Evolutionary conservation across 2,888 invertebrate species (phyloP).

Genomic region (Nezara viridula): DNA sequence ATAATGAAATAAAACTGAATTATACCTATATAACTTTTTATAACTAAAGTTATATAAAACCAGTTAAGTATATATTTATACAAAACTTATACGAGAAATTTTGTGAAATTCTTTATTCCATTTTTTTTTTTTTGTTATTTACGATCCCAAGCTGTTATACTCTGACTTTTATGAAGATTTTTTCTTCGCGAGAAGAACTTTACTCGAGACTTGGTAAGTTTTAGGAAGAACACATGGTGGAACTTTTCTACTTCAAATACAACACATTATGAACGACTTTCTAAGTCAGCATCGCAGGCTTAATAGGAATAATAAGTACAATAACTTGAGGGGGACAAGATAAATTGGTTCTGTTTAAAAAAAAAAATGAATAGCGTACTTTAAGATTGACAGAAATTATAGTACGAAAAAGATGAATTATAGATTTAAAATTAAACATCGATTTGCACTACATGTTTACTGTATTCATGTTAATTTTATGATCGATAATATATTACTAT

Average conservation of each 20-base stretch:
- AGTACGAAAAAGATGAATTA: no score
- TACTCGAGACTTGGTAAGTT: not conserved
- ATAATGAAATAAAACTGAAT: no score
- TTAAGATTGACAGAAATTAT: not conserved
- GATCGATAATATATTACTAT: no score
- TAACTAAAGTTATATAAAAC: no score
- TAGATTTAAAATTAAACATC: no score
- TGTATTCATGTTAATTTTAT: no score
- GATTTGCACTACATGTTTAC: no score
- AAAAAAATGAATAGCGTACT: not conserved
- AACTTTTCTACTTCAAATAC: constrained; percentile 27
- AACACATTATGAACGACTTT: not conserved
- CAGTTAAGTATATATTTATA: no score
- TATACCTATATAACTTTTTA: no score
- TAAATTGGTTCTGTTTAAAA: not conserved
- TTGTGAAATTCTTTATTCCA: no score
- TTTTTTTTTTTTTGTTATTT: no score
- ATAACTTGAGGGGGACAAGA: not conserved
- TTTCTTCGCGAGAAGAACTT: not conserved
- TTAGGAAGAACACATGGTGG: not conserved
- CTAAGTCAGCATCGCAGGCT: not conserved
- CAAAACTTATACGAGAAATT: no score
- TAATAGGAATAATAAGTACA: not conserved
- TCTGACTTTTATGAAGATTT: not conserved
- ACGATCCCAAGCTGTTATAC: not conserved